phyloP scores from a whole-genome alignment of 1,140 invertebrate species.

The Ceratitis capitata region DNA sequence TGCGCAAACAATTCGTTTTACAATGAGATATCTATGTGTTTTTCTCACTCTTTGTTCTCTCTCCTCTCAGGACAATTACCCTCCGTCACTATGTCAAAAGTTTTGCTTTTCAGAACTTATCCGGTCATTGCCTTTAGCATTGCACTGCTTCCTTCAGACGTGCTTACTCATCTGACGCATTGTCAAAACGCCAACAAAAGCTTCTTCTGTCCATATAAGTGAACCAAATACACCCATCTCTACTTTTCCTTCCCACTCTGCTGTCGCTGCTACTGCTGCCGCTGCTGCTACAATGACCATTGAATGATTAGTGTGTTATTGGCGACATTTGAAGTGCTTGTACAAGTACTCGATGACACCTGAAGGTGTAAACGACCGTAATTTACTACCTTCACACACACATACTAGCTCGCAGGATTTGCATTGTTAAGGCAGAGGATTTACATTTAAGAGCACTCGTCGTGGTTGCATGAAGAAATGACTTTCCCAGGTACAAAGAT shows the following conservation, averaged over 20 bases:
- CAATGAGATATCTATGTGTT: background rate
- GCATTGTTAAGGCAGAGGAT: background rate
- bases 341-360: background rate
- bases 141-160: background rate
- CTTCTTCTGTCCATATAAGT: background rate
- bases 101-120: background rate
- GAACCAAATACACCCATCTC: background rate
- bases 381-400: background rate
- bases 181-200: background rate
- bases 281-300: background rate
- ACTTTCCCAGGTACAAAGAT: background rate
- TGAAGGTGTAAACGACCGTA: conserved; percentile 1
- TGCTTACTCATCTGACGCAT: background rate
- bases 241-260: background rate
- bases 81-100: background rate
- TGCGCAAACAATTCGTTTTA: background rate
- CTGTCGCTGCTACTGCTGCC: background rate
- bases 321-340: background rate
- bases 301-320: background rate
- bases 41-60: background rate
- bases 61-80: background rate
- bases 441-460: background rate
- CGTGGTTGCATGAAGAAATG: background rate
- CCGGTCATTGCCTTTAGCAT: background rate
- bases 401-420: background rate